These are phyloP conservation scores for Rhamphomyia laevipes DNA, from an alignment of 2,888 invertebrate genomes.

Conservation along the genomic window DNA sequence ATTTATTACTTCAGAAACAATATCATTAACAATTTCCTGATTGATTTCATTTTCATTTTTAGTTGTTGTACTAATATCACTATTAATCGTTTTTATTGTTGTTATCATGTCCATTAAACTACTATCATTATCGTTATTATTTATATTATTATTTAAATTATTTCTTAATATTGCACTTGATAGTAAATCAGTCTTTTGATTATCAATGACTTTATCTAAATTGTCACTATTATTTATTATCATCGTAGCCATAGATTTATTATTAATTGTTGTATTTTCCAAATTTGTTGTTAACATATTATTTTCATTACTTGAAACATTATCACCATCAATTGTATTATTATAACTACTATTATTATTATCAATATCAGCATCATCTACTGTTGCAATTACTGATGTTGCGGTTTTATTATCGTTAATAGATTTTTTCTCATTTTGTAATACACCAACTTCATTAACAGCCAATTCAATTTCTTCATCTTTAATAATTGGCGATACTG, in stretches of 20 bases:
- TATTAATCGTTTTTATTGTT: slow-evolving; percentile 11
- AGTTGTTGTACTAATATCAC: slow-evolving; percentile 10
- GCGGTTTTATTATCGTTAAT: slow-evolving; percentile 12
- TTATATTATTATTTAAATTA: slow-evolving; percentile 13
- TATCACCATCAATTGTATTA: not conserved
- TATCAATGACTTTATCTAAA: slow-evolving; percentile 23
- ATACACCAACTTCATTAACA: slow-evolving; percentile 40
- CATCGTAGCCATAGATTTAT: slow-evolving; percentile 12
- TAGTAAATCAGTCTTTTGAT: slow-evolving; percentile 36
- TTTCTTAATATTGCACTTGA: slow-evolving; percentile 23
- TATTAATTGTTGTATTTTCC: slow-evolving; percentile 16
- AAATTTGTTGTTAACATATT: not conserved
- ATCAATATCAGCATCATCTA: slow-evolving; percentile 5
- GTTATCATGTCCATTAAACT: slow-evolving; percentile 12
- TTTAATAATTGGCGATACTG: slow-evolving; percentile 38
- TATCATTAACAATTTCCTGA: slow-evolving; percentile 24
- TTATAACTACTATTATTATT: slow-evolving; percentile 6
- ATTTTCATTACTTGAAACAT: not conserved
- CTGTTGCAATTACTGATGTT: slow-evolving; percentile 3
- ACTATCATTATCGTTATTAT: slow-evolving; percentile 25
- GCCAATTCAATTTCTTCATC: slow-evolving; percentile 44
- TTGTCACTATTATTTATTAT: slow-evolving; percentile 2
- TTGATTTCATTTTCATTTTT: slow-evolving; percentile 15
- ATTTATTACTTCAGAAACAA: slow-evolving; percentile 33
- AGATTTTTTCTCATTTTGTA: slow-evolving; percentile 36